Conservation (phyloP, 2,888 invertebrate genomes). For the Drosophila anomalipes region DNA sequence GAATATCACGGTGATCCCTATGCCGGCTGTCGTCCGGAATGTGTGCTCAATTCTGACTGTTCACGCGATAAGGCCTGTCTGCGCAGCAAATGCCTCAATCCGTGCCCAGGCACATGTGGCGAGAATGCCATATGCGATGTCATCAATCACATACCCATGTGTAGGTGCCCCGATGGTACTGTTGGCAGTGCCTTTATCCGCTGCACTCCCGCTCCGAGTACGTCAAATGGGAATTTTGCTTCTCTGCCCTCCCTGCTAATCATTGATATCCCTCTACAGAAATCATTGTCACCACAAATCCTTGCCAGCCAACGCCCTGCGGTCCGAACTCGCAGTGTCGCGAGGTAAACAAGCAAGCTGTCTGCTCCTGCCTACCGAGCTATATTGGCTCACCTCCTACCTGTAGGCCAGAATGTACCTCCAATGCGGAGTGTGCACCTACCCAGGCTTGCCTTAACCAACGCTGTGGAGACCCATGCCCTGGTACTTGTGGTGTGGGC, state of each 20-base stretch:
- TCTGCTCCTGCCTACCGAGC: conserved; percentile 90
- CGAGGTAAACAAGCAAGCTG: conserved; percentile 90
- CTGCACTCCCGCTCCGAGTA: conserved; percentile 84
- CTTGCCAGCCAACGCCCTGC: conserved; percentile 91
- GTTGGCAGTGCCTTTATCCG: conserved; percentile 89
- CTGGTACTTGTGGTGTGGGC: conserved; percentile 91
- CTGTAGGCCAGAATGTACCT: conserved; percentile 91
- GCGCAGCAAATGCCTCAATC: conserved; percentile 90
- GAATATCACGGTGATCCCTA: conserved; percentile 89
- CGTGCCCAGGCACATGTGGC: conserved; percentile 91
- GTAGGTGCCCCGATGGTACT: conserved; percentile 87
- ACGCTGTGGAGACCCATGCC: conserved; percentile 93
- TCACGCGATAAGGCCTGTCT: conserved; percentile 89
- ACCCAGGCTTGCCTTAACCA: conserved; percentile 91
- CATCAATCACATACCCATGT: conserved; percentile 90
- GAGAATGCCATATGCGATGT: conserved; percentile 90
- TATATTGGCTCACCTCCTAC: conserved; percentile 91
- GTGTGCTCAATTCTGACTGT: conserved; percentile 91
- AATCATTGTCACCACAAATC: conserved; percentile 86
- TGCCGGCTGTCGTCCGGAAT: conserved; percentile 91
- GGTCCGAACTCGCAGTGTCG: conserved; percentile 92
- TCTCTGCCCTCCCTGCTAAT: conserved; percentile 8
- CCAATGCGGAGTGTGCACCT: conserved; percentile 91
- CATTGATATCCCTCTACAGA: conserved; percentile 48
- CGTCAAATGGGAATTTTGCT: conserved; percentile 13